Conservation (phyloP, 2,113 vertebrate species). For the Callipepla californica region DNA sequence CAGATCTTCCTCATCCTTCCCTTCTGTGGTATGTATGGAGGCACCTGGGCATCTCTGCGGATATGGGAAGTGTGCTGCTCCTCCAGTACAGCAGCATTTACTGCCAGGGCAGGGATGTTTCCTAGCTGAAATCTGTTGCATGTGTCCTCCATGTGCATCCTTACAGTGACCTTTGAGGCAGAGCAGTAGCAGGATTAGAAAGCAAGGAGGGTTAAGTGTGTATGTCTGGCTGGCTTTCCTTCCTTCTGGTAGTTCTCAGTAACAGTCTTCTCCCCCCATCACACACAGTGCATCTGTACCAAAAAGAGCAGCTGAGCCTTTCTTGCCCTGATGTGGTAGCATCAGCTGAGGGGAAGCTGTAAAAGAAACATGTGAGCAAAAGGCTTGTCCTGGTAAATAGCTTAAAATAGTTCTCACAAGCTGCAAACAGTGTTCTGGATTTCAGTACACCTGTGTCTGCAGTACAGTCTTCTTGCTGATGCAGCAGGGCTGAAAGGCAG, state of each 20-base stretch:
- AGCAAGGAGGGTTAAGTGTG: background rate
- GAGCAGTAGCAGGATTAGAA: background rate
- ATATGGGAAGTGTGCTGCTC: background rate
- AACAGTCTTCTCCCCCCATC: background rate
- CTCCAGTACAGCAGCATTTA: background rate
- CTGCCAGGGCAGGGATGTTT: background rate
- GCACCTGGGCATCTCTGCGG: background rate
- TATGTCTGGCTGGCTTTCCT: background rate
- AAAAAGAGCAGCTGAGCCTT: background rate
- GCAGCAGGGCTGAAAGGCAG: background rate
- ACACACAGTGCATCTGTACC: too few relatives aligned
- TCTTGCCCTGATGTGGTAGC: background rate
- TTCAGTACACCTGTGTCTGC: background rate
- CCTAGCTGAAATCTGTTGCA: background rate
- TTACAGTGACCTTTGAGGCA: background rate
- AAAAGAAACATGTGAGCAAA: background rate
- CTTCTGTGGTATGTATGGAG: background rate
- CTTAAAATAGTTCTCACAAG: background rate
- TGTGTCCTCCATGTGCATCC: fast-evolving
- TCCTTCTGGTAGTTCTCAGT: background rate
- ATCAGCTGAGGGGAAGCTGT: conserved; percentile 7
- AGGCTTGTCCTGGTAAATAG: background rate
- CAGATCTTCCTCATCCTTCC: background rate
- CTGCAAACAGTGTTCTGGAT: background rate
- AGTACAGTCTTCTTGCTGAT: background rate